A percentile compares a stretch with the other conserved stretches of the same genome.
These are phyloP conservation scores for Brachyhypopomus gauderio DNA, from an alignment of 2,113 vertebrate species.

Conservation along the genomic window DNA sequence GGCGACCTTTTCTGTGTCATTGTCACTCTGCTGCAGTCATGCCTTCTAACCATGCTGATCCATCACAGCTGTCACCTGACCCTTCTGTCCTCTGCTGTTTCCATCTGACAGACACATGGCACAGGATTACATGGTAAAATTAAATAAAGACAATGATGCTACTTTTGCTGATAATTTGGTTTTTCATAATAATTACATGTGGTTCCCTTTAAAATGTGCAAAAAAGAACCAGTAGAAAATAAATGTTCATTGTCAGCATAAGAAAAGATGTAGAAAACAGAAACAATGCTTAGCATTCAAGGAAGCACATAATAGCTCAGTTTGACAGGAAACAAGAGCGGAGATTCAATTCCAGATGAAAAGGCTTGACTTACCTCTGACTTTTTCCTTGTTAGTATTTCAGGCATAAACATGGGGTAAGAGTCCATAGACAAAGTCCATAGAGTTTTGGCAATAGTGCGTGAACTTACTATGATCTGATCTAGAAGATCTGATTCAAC, in stretches of 20 bases:
- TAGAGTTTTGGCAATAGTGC: background rate
- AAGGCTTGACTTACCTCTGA: background rate
- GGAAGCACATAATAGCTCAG: background rate
- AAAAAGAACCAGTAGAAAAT: no score
- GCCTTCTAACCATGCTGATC: constrained; percentile 71
- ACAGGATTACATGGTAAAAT: no score
- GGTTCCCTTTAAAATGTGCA: no score
- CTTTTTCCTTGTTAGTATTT: background rate
- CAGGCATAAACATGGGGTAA: background rate
- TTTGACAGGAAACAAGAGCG: background rate
- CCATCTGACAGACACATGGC: background rate
- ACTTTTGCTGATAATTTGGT: no score
- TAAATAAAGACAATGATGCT: background rate
- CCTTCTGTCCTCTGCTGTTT: constrained; percentile 51
- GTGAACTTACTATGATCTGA: background rate
- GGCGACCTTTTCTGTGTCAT: constrained; percentile 76
- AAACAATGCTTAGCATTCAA: no score
- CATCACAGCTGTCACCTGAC: constrained; percentile 73
- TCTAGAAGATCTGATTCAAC: background rate
- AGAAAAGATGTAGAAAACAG: no score
- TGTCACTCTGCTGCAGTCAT: constrained; percentile 75
- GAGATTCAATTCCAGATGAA: background rate
- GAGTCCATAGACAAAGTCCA: background rate
- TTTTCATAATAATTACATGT: no score
- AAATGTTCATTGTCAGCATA: no score